Percentiles rank a stretch among this genome's conserved stretches.
Evolutionary conservation across 2,113 vertebrate genomes (phyloP).

Genomic region (Propithecus coquereli): DNA sequence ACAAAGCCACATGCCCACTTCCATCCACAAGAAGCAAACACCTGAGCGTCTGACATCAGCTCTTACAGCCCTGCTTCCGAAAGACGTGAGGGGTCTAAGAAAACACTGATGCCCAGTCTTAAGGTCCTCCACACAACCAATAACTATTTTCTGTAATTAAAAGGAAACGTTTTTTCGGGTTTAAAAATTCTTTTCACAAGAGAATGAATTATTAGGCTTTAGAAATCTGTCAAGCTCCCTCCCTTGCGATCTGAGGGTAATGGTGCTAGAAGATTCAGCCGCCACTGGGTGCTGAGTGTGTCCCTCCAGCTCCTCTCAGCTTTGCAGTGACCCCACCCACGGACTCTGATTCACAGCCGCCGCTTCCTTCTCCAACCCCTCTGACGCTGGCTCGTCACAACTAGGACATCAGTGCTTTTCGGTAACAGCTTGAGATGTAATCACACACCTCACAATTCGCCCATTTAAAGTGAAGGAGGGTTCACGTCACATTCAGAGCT

Average conservation of each 20-base stretch:
- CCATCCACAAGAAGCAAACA: background rate
- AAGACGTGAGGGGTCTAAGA: background rate
- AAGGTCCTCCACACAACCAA: background rate
- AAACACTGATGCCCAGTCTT: too few species aligned
- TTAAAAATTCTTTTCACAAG: background rate
- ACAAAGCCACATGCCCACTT: background rate
- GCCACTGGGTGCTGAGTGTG: background rate
- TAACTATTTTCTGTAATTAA: background rate
- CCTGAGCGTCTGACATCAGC: background rate
- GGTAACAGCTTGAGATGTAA: background rate
- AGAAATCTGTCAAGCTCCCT: background rate
- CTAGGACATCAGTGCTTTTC: too few species aligned
- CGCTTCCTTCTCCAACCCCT: background rate
- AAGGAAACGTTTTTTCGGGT: background rate
- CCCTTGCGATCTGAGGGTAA: background rate
- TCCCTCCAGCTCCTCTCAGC: too few species aligned
- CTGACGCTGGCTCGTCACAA: background rate
- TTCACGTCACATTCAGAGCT: too few species aligned
- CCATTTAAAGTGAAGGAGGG: background rate
- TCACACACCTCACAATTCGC: rapidly evolving
- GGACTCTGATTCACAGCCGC: rapidly evolving
- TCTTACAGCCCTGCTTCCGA: background rate
- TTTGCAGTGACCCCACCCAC: rapidly evolving
- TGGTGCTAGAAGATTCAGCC: background rate
- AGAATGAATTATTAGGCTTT: background rate